Evolutionary conservation across 1,140 invertebrate genomes (phyloP), one percentile per base, ranked within the genome.

Genomic region (Drosophila ercepeae): DNA sequence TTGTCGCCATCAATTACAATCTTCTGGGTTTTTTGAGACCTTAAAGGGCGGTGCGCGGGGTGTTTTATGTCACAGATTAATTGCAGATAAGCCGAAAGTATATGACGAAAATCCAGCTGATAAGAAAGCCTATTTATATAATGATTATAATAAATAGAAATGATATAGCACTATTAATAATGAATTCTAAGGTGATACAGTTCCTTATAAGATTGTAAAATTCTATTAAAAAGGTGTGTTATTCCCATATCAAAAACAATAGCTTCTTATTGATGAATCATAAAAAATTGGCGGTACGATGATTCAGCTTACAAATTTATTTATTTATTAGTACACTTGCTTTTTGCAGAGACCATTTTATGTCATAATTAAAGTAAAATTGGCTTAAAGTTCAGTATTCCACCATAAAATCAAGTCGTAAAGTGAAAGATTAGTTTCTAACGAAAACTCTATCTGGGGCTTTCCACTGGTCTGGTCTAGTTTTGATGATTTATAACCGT

Each of bases 401-500:
- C 8, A 5, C 41, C 9, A 63, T 63, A 63, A 63, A 46, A 21
- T 21, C n/a, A 7, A 18, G 21, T 32, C 25, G 14, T 23, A 42
- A 11, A 14, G 23, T 14, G 18, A 7, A 16, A 65, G 63, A 67
- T 67, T 67, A 67, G 16, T 16, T 65, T 67, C 39, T 32, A 27
- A 13, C 9, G 39, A 67, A 67, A 14, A 14, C 27, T 16, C n/a
- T 67, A 67, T 67, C 60, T 53, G 60, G 63, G 46, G 4, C 45
- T 67, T 65, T 45, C 21, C 63, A 4, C 16, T n/a, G n/a, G n/a
- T 16, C 7, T n/a, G 9, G 14, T 8, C 25, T 16, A 45, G 16
- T 44, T 18, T 32, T 32, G 29, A 16, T 53, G 63, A 65, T 45
- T 52, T 67, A 53, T 21, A 27, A 21, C 18, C 4, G 5, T 9